These are phyloP conservation scores for Pemphigus obesinymphae DNA, from an alignment of 1,140 invertebrate genomes.

Conservation along the genomic window DNA sequence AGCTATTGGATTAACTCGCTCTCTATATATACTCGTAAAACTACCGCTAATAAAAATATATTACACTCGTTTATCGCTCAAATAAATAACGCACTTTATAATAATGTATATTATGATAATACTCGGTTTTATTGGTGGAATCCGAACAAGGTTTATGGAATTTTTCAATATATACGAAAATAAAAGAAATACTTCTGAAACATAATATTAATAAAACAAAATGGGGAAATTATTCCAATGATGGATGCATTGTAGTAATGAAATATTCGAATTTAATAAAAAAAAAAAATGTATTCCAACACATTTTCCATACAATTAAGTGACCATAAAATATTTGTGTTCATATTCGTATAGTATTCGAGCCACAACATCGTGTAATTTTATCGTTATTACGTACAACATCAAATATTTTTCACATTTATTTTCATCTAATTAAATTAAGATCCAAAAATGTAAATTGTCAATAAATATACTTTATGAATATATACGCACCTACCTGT, in stretches of 20 bases:
- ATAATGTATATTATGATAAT: not conserved
- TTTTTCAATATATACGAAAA: not conserved
- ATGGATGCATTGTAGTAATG: not conserved
- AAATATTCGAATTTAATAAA: not conserved
- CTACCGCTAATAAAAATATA: not conserved
- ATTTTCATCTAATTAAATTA: no score
- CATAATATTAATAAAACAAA: not conserved
- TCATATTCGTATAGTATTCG: no score
- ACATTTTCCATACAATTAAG: not conserved
- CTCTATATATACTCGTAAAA: not conserved
- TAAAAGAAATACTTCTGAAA: not conserved
- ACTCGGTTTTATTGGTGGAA: not conserved
- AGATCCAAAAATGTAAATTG: no score
- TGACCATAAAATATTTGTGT: no score
- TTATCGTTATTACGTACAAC: no score
- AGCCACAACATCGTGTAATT: no score
- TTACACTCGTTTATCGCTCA: not conserved
- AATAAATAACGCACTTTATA: conserved; percentile 14
- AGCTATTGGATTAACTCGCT: conserved; percentile 1
- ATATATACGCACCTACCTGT: no score
- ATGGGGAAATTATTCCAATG: not conserved
- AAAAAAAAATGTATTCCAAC: not conserved
- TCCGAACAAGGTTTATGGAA: not conserved
- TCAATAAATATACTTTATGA: no score
- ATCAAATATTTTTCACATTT: no score